A percentile compares a stretch with the other conserved stretches of the same genome.
phyloP scores from a whole-genome alignment of 2,113 vertebrate genomes.

The Lasiurus borealis region DNA sequence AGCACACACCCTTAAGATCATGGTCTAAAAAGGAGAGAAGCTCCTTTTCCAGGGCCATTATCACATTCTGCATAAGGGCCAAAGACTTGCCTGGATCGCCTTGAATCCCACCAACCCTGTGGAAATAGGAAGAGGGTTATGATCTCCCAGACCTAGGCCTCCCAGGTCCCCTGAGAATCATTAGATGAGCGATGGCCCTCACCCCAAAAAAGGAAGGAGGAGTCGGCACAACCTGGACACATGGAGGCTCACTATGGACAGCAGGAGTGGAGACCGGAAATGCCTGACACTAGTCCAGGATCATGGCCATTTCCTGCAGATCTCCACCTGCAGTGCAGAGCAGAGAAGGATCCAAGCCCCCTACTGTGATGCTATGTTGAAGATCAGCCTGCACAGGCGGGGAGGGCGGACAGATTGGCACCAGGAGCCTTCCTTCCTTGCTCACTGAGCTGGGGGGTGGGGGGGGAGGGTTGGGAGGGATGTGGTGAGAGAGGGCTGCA shows the following conservation, averaged over 20 bases:
- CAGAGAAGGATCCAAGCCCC: too few relatives aligned
- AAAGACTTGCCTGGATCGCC: neutral
- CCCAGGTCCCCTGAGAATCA: neutral
- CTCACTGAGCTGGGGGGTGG: too few relatives aligned
- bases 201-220: neutral
- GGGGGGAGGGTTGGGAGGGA: too few relatives aligned
- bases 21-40: neutral
- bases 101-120: neutral
- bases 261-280: neutral
- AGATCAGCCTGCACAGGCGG: too few relatives aligned
- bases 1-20: too few relatives aligned
- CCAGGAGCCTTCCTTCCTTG: too few relatives aligned
- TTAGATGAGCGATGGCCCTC: neutral
- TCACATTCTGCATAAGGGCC: neutral
- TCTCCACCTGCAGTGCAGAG: too few relatives aligned
- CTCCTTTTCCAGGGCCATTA: neutral
- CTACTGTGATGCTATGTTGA: too few relatives aligned
- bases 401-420: too few relatives aligned
- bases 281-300: neutral
- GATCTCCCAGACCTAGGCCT: neutral
- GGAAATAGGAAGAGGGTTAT: neutral
- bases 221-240: neutral
- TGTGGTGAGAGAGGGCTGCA: too few relatives aligned
- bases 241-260: neutral
- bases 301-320: too few relatives aligned